Evolutionary conservation across 2,888 invertebrate species (phyloP).

Genomic region (Cephus sareptanus): DNA sequence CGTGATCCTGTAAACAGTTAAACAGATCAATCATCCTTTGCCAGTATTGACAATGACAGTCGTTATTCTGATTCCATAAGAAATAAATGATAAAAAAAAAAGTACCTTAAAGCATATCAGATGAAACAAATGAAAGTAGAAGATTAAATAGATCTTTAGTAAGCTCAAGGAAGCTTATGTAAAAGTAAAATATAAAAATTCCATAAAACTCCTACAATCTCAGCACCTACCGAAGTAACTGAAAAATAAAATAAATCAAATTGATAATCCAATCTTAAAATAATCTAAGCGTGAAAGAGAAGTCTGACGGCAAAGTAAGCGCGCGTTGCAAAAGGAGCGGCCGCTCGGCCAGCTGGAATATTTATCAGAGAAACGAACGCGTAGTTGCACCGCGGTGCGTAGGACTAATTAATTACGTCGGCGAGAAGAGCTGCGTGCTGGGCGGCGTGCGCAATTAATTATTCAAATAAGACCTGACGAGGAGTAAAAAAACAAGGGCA

Average conservation of each 20-base stretch:
- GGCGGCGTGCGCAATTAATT: conserved; percentile 34
- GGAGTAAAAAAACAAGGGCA: neutral
- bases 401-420: conserved; percentile 23
- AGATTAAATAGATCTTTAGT: neutral
- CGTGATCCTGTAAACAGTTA: neutral
- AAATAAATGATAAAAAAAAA: too few relatives aligned
- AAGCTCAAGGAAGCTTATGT: neutral
- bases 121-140: neutral
- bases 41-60: neutral
- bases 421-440: conserved; percentile 9
- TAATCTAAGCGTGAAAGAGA: neutral
- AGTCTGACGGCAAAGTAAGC: neutral
- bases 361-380: neutral
- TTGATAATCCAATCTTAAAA: neutral
- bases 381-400: neutral
- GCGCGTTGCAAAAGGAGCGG: neutral
- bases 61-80: too few relatives aligned
- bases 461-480: conserved; percentile 32
- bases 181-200: neutral
- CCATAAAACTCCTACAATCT: neutral
- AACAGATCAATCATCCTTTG: neutral
- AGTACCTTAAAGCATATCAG: neutral
- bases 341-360: neutral
- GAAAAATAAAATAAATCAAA: neutral
- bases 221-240: neutral